A percentile compares a stretch with the other conserved stretches of the same genome.
phyloP scores from a whole-genome alignment of 2,797 vertebrate species.

The Balearica regulorum region DNA sequence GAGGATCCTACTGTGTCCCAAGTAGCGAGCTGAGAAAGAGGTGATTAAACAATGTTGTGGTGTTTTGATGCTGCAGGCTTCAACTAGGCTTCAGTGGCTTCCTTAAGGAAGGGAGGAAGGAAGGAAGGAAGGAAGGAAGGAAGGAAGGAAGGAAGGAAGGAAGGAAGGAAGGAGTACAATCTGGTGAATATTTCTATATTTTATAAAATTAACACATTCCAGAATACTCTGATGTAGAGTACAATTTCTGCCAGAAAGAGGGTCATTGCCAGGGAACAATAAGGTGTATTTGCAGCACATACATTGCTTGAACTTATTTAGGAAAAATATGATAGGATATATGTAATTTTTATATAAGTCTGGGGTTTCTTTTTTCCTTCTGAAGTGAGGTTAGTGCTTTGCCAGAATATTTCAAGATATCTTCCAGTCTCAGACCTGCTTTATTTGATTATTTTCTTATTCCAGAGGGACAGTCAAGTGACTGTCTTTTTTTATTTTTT shows the following conservation, averaged over 20 bases:
- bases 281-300: not conserved
- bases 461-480: not conserved
- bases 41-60: not conserved
- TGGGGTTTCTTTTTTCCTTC: not conserved
- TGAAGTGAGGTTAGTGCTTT: not conserved
- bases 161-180: not conserved
- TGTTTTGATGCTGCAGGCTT: not conserved
- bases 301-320: not conserved
- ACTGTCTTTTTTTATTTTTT: not conserved
- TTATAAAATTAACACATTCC: not conserved
- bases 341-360: not conserved
- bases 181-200: not conserved
- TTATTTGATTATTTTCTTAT: not conserved
- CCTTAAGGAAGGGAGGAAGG: not conserved
- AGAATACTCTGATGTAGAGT: not conserved
- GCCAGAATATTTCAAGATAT: not conserved
- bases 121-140: not conserved
- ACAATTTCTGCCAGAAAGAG: not conserved
- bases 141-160: not conserved
- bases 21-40: not conserved
- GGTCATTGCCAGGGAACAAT: not conserved
- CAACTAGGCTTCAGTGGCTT: not conserved
- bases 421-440: not conserved
- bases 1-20: not conserved
- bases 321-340: not conserved